Evolutionary conservation across 2,113 vertebrate species (phyloP), one percentile per base, ranked within the genome.

Genomic region (Cnemophilus loriae): DNA sequence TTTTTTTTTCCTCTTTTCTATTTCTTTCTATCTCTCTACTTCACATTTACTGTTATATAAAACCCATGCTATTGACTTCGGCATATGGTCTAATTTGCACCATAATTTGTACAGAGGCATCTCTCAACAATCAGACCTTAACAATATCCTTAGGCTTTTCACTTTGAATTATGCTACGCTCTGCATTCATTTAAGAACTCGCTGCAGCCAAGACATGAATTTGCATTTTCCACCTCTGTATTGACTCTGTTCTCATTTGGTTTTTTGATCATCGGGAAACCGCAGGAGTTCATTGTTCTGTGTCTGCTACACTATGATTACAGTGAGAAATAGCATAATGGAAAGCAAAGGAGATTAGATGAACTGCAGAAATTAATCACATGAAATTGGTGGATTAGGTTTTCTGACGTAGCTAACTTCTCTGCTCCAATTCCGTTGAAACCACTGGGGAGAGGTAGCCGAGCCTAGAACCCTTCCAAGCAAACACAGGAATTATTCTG

Each of bases 371-470:
- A 42, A 44, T 30, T 50, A 33, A 60, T 42, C 16, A 4, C 24
- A 3, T 17, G 13, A 24, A 64, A 35, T 7, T 44, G 53, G 18
- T 63, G 64, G n/a, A 20, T 76, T 76, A 28, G 35, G 8, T n/a
- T 41, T 56, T 64, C 20, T 71, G 50, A 47, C 0, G 0, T 12
- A 67, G 53, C 7, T 60, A 23, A 17, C 33, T 44, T n/a, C 32
- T 49, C 41, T 68, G 53, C 27, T 78, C 26, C 26, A 11, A 1
- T 61, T 84, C 22, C 14, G 3, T 15, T 91, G 49, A 39, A 73
- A 41, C 11, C 1, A 0, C 41, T 3, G n/a, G 68, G 59, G 39
- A 73, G 53, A 64, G 9, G 11, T 4, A 42, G 41, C 1, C 0
- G 2, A 56, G 80, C 16, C 50, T 20, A 11, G n/a, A 49, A 16